Evolutionary conservation across 2,113 vertebrate genomes (phyloP).

Genomic region (Channa maculata): DNA sequence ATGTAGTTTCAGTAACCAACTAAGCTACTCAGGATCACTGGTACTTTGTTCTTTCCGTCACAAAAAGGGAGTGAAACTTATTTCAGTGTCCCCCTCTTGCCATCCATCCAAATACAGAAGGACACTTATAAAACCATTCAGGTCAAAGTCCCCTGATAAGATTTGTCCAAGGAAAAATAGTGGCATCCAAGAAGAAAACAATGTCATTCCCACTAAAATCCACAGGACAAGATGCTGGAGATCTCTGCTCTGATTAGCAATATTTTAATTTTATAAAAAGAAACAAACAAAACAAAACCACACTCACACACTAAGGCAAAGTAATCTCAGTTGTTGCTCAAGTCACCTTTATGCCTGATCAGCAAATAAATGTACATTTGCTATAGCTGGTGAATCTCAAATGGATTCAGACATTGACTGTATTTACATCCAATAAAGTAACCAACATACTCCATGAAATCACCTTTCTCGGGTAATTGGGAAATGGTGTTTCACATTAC

Average conservation of each 20-base stretch:
- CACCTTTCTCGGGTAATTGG: too few species aligned
- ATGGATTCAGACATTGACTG: too few species aligned
- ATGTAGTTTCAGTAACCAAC: slow-evolving; percentile 19
- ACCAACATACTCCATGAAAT: too few species aligned
- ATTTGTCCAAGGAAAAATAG: too few species aligned
- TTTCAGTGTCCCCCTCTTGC: not conserved
- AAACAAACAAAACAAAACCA: too few species aligned
- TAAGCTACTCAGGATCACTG: not conserved
- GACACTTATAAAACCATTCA: not conserved
- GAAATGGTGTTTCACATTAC: too few species aligned
- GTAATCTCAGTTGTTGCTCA: too few species aligned
- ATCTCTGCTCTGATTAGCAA: not conserved
- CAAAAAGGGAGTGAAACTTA: not conserved
- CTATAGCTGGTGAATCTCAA: too few species aligned
- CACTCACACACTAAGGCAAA: too few species aligned
- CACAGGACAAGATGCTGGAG: not conserved
- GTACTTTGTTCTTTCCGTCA: not conserved
- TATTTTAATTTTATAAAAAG: not conserved
- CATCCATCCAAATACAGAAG: not conserved
- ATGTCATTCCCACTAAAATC: not conserved
- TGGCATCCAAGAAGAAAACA: not conserved
- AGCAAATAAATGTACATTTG: not conserved
- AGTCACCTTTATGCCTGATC: not conserved
- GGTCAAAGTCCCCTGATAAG: too few species aligned
- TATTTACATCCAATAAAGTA: too few species aligned